These are phyloP conservation scores for Etheostoma spectabile DNA, from an alignment of 2,113 vertebrate species.

Conservation along the genomic window DNA sequence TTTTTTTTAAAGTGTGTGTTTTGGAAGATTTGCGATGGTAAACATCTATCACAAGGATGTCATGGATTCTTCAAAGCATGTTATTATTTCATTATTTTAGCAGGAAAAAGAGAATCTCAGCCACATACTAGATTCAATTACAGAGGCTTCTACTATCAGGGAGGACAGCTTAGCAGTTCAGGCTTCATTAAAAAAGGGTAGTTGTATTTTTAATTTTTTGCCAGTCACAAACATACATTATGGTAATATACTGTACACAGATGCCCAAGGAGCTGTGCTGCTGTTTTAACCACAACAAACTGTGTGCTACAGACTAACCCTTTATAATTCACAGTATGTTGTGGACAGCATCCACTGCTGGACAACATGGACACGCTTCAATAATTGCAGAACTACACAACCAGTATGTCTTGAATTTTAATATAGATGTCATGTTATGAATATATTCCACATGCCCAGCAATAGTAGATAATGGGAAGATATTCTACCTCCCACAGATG, in stretches of 20 bases:
- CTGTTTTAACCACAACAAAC: background rate
- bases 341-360: background rate
- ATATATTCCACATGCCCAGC: slow-evolving; percentile 17
- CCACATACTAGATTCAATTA: slow-evolving; percentile 57
- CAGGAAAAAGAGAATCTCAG: slow-evolving; percentile 47
- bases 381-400: background rate
- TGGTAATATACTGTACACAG: slow-evolving; percentile 35
- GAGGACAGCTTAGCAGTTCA: slow-evolving; percentile 51
- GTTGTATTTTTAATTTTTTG: slow-evolving; percentile 7
- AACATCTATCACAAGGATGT: slow-evolving; percentile 58
- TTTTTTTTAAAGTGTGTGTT: slow-evolving; percentile 14
- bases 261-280: background rate
- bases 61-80: slow-evolving; percentile 73
- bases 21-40: slow-evolving; percentile 35
- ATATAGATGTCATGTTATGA: background rate
- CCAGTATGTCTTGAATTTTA: background rate
- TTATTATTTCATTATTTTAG: slow-evolving; percentile 64
- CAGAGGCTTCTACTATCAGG: slow-evolving; percentile 45
- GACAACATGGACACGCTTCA: background rate
- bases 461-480: background rate
- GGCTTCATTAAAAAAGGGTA: slow-evolving; percentile 57
- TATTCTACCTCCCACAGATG: slow-evolving; percentile 21
- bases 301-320: background rate
- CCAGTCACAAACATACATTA: slow-evolving; percentile 27
- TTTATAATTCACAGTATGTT: background rate